These are phyloP conservation scores for Oscheius myriophilus DNA, from an alignment of 2,888 invertebrate genomes.

Conservation along the genomic window DNA sequence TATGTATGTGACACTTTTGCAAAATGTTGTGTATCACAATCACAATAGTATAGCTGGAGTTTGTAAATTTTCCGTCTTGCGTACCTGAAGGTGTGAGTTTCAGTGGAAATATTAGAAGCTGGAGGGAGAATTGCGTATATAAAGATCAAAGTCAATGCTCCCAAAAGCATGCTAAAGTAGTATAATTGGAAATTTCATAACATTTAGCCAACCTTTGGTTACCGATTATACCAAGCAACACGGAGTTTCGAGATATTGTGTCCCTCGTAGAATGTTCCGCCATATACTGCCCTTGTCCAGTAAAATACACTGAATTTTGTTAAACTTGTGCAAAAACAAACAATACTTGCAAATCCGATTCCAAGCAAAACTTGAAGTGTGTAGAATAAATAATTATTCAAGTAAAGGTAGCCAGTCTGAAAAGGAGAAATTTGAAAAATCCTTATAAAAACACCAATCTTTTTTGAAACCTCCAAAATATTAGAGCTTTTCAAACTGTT, in stretches of 20 bases:
- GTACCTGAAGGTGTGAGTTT: conserved; percentile 23
- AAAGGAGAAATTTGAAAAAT: neutral
- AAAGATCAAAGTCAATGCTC: conserved; percentile 18
- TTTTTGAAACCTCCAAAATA: too few relatives aligned
- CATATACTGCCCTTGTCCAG: conserved; percentile 30
- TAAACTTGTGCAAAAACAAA: neutral
- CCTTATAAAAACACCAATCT: too few relatives aligned
- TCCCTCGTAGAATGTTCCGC: conserved; percentile 28
- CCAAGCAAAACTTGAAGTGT: conserved; percentile 22
- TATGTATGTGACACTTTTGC: too few relatives aligned
- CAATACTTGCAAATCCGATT: conserved; percentile 30
- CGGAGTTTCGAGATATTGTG: conserved; percentile 32
- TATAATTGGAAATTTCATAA: neutral
- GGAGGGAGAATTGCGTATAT: conserved; percentile 16
- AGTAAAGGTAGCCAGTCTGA: conserved; percentile 15
- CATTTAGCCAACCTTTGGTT: conserved; percentile 11
- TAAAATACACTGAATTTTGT: conserved; percentile 22
- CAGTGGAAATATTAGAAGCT: neutral
- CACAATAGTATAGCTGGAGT: too few relatives aligned
- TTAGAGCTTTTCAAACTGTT: too few relatives aligned
- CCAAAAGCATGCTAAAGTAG: conserved; percentile 23
- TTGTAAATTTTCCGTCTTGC: too few relatives aligned
- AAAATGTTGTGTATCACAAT: too few relatives aligned
- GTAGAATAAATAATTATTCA: neutral
- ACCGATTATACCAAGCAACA: conserved; percentile 25